Base-by-base conservation (phyloP, 2,113 vertebrate species). In the Ailuropoda melanoleuca region DNA sequence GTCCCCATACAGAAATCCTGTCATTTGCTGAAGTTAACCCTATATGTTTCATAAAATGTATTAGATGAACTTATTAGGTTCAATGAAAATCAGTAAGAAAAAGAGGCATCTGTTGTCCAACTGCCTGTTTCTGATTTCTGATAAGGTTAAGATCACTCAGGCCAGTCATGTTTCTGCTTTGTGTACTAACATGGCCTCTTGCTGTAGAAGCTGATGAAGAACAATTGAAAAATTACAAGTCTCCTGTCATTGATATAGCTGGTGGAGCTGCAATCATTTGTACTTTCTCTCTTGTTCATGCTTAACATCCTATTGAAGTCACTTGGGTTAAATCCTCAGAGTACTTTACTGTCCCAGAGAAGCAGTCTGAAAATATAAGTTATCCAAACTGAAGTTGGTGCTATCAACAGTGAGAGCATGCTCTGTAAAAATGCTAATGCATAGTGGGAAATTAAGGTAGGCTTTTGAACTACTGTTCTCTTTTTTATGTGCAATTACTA, bases 11-110 rank as follows among this genome's bases (percentile, higher is more conserved):
- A 95, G 90, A 96, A 96, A 97, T 77, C 96, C 97, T 99, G 98
- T 99, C 97, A 97, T 98, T 98, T 98, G 98, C 97, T 98, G 97
- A 98, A 98, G 96, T 98, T 98, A 98, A 98, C 86, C 96, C 97
- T 97, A 97, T 99, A 98, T 96, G 97, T 99, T 97, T 97, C 86
- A 98, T 97, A 97, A 98, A 98, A 98, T 98, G 68, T 98, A 95
- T 97, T 98, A 94, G 95, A 98, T 98, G 98, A 99, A 98, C 98
- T 99, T 78, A 98, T 99, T 99, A 98, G 90, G 97, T 97, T 93
- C 97, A 98, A 90, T 98, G 98, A 99, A 98, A 99, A 99, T 97
- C 98, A 98, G 98, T 98, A 97, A 96, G 86, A 39, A 96, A 66
- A 97, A 92, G 82, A 98, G 96, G 97, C 98, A 98, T 99, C 97